Evolutionary conservation across 2,113 vertebrate species (phyloP).

Genomic region (Rutilus rutilus): DNA sequence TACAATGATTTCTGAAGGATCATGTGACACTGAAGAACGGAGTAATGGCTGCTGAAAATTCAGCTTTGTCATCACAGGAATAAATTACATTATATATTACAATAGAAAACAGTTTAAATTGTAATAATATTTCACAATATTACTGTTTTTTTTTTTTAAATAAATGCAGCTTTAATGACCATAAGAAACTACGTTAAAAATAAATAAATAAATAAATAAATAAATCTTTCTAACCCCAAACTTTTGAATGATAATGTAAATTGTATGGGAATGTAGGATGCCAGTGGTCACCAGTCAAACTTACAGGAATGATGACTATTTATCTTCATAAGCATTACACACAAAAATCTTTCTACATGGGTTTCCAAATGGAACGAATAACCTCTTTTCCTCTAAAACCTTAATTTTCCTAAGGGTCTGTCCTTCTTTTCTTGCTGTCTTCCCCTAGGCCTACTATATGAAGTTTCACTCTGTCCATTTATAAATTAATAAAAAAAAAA

Average conservation of each 20-base stretch:
- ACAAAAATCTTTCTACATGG: background rate
- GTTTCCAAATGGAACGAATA: background rate
- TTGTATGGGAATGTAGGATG: background rate
- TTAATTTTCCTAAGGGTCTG: background rate
- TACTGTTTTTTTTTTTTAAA: too few species aligned
- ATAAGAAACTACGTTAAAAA: background rate
- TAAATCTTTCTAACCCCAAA: background rate
- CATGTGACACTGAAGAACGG: background rate
- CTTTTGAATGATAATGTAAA: background rate
- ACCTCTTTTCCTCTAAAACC: background rate
- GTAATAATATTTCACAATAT: too few species aligned
- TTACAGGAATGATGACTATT: background rate
- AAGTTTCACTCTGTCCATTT: background rate
- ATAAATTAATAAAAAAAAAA: conserved; percentile 10
- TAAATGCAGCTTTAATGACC: too few species aligned
- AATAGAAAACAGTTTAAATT: too few species aligned
- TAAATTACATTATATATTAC: too few species aligned
- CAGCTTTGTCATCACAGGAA: too few species aligned
- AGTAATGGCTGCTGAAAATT: background rate
- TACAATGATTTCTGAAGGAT: background rate
- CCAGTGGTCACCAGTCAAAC: background rate
- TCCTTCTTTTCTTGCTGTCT: background rate
- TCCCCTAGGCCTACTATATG: background rate
- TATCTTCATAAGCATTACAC: background rate
- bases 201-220: too few species aligned